These are phyloP conservation scores for Melanocharis versteri DNA, from an alignment of 2,113 vertebrate species.

Conservation along the genomic window DNA sequence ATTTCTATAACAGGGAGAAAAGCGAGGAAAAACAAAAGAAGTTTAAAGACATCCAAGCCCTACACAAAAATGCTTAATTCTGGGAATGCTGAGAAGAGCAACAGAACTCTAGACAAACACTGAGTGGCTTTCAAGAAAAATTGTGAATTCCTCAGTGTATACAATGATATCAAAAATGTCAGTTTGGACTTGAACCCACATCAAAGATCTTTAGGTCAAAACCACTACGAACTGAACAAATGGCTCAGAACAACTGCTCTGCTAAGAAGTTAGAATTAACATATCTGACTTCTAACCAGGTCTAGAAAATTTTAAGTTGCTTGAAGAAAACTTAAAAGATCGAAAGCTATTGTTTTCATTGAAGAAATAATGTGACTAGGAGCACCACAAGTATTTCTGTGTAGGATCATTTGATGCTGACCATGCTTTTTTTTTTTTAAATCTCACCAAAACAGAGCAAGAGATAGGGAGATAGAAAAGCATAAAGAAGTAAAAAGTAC, in stretches of 20 bases:
- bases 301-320: neutral
- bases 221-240: neutral
- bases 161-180: neutral
- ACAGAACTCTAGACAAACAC: neutral
- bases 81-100: neutral
- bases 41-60: neutral
- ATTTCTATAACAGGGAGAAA: neutral
- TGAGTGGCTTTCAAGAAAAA: neutral
- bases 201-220: neutral
- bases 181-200: neutral
- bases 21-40: neutral
- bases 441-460: neutral
- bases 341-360: neutral
- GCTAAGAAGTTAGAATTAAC: neutral
- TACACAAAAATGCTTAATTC: neutral
- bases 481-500: neutral
- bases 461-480: neutral
- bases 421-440: fast-evolving
- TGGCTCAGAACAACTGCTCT: neutral
- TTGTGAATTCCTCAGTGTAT: neutral
- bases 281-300: neutral
- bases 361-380: neutral
- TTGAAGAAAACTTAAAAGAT: neutral
- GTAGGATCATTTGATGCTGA: neutral
- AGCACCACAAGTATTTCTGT: neutral